Percentiles rank a stretch among this genome's conserved stretches.
phyloP scores from a whole-genome alignment of 1,140 invertebrate genomes.

The Caenorhabditis brenneri region DNA sequence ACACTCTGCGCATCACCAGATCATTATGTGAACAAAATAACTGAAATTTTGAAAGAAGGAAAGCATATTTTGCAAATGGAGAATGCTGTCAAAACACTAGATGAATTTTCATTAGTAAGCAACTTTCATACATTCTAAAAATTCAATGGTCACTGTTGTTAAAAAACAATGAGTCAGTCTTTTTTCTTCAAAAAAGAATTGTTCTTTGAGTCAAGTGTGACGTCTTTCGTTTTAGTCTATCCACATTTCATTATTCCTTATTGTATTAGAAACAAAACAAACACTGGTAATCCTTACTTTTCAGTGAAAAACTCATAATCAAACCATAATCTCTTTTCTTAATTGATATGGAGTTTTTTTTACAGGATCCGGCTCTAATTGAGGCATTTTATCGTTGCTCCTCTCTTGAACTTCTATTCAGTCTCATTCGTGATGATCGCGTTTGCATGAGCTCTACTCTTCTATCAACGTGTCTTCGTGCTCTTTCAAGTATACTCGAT shows the following conservation, averaged over 20 bases:
- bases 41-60: constrained; percentile 15
- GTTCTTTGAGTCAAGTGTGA: too few relatives aligned
- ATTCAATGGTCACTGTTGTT: not conserved
- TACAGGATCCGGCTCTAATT: constrained; percentile 43
- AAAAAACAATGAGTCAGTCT: not conserved
- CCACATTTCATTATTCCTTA: too few relatives aligned
- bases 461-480: not conserved
- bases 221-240: too few relatives aligned
- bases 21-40: constrained; percentile 20
- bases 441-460: not conserved
- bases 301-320: too few relatives aligned
- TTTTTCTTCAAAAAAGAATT: too few relatives aligned
- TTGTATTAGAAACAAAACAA: too few relatives aligned
- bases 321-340: not conserved
- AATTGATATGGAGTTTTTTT: not conserved
- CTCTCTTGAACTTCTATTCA: constrained; percentile 1
- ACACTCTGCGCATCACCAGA: constrained; percentile 61
- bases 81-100: constrained; percentile 45
- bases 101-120: constrained; percentile 53
- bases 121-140: too few relatives aligned
- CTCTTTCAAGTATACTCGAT: constrained; percentile 30
- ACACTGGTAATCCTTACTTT: too few relatives aligned
- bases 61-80: constrained; percentile 51
- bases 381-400: constrained; percentile 22
- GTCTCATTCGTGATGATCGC: constrained; percentile 4